Evolutionary conservation across 1,140 invertebrate genomes (phyloP).

Genomic region (Batillaria attramentaria): DNA sequence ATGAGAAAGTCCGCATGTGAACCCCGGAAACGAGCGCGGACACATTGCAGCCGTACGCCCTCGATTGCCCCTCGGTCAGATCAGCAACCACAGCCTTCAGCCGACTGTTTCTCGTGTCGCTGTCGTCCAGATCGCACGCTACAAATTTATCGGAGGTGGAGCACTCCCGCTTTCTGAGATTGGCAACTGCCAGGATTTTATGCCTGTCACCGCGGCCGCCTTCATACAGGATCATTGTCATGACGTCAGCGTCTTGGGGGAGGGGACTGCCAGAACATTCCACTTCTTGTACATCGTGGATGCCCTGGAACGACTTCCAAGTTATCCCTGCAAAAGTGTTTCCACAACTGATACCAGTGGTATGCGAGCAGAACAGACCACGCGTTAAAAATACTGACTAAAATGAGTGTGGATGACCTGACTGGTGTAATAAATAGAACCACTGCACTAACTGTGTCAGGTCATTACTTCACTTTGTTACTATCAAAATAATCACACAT

Average conservation of each 20-base stretch:
- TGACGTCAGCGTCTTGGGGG: background rate
- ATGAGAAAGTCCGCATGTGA: background rate
- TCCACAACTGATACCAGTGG: too few relatives aligned
- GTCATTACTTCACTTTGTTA: too few relatives aligned
- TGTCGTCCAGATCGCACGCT: background rate
- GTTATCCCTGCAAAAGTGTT: background rate
- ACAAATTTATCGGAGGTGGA: background rate
- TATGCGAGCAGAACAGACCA: too few relatives aligned
- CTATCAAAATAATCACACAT: too few relatives aligned
- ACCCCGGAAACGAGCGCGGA: background rate
- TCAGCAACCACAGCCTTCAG: background rate
- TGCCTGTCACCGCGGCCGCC: too few relatives aligned
- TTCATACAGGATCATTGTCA: background rate
- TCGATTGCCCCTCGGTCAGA: background rate
- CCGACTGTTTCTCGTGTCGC: background rate
- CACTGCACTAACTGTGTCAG: too few relatives aligned
- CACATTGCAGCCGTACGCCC: conserved; percentile 7
- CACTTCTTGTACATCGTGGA: background rate
- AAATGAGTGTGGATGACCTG: too few relatives aligned
- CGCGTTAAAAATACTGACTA: too few relatives aligned
- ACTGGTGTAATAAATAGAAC: too few relatives aligned
- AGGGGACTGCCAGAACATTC: background rate
- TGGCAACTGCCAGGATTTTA: background rate
- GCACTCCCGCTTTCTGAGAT: background rate
- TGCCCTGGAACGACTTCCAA: background rate